Percentiles rank a stretch among this genome's conserved stretches.
Evolutionary conservation across 2,113 vertebrate species (phyloP).

Genomic region (Rhea pennata): DNA sequence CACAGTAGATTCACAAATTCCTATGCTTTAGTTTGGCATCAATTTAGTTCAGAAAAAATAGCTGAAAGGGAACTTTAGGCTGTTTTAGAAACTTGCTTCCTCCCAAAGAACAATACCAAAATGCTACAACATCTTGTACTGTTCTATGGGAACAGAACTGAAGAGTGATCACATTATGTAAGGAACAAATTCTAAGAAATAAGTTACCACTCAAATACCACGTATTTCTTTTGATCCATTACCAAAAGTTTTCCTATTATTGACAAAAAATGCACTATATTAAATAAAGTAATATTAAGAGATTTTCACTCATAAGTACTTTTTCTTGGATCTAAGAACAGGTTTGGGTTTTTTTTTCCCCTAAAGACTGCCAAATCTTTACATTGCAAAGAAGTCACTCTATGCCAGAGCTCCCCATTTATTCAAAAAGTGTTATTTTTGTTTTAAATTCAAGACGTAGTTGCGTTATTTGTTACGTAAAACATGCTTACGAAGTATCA

Average conservation of each 20-base stretch:
- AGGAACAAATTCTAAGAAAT: not conserved
- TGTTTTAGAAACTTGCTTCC: not conserved
- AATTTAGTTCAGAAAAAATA: not conserved
- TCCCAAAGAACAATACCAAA: not conserved
- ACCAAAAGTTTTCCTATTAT: not conserved
- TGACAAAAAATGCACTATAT: not conserved
- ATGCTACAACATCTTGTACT: not conserved
- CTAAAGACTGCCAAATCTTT: not conserved
- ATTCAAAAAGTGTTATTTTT: accelerated
- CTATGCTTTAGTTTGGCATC: not conserved
- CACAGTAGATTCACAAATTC: not conserved
- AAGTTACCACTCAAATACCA: not conserved
- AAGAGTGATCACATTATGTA: accelerated
- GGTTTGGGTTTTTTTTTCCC: not conserved
- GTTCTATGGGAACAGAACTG: accelerated
- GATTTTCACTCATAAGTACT: not conserved
- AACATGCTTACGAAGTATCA: not conserved
- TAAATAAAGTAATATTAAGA: not conserved
- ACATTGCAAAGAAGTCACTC: not conserved
- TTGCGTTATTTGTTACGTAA: not conserved
- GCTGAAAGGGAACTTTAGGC: accelerated
- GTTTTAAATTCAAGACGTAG: not conserved
- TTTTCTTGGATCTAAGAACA: not conserved
- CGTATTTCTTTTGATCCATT: accelerated
- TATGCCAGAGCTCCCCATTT: not conserved